Conservation (phyloP, 2,888 invertebrate genomes). For the Bellardia bayeri region DNA sequence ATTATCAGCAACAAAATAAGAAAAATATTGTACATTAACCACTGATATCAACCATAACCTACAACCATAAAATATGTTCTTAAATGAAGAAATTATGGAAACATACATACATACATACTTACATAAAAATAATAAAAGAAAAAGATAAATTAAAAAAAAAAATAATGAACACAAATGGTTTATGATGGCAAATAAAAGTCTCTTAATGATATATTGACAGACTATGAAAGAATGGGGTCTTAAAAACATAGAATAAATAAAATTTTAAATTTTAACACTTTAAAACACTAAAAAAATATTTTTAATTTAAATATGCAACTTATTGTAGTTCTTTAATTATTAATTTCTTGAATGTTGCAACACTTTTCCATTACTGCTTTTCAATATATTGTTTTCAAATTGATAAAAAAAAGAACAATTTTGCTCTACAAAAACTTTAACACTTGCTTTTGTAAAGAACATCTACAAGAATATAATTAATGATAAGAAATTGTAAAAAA, state of each 20-base stretch:
- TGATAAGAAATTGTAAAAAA: constrained; percentile 43
- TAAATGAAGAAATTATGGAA: constrained; percentile 24
- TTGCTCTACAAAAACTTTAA: constrained; percentile 24
- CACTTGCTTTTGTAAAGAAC: constrained; percentile 16
- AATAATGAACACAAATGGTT: constrained; percentile 39
- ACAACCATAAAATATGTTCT: constrained; percentile 55
- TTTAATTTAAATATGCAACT: too few relatives aligned
- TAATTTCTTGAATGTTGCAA: background rate
- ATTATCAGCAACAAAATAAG: constrained; percentile 48
- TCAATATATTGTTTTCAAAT: background rate
- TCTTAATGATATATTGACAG: background rate
- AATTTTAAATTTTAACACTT: background rate
- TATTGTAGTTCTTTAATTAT: too few relatives aligned
- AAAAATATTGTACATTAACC: constrained; percentile 36
- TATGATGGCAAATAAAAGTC: constrained; percentile 35
- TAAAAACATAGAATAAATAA: background rate
- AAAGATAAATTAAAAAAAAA: constrained; percentile 40
- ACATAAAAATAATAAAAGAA: constrained; percentile 18
- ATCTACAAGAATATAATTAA: background rate
- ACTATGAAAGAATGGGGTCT: constrained; percentile 6
- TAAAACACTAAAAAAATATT: background rate
- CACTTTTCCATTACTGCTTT: background rate
- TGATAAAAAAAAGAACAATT: constrained; percentile 45
- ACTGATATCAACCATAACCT: constrained; percentile 66
- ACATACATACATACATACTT: background rate